Base-by-base conservation (phyloP, 1,140 invertebrate species). In the Neodiprion virginianus region DNA sequence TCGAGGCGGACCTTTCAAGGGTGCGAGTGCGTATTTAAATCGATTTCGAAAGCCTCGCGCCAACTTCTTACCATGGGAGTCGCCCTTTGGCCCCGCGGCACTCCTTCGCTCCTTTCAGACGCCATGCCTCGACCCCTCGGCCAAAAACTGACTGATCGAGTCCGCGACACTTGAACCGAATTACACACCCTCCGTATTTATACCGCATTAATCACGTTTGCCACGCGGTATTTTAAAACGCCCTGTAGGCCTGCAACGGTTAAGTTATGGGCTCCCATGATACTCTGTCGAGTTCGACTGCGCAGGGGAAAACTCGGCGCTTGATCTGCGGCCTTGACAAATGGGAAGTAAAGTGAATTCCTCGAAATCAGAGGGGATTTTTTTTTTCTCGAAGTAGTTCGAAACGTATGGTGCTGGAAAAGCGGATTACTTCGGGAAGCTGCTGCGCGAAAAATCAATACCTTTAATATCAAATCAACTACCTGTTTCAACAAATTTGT, bases 131-230 rank as follows among this genome's bases (percentile, higher is more conserved):
- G 53, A 61, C 53, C 53, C 53, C 53, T 61, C 11, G 8, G n/a
- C 53, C 53, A 61, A 17, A 17, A 61, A 17, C 53, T 61, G 53
- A 61, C 11, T 61, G 53, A 61, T 61, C 53, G 53, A 14, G 53
- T 61, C 11, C 11, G 53, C 53, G n/a, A 61, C 53, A 61, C 53
- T 61, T 61, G 53, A 61, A 61, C 53, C 53, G 53, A 61, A 61
- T 61, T 61, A 61, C 11, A 61, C 11, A 61, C 53, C 53, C 53
- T 61, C 53, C 8, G 53, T 61, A 61, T 61, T 61, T 61, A 61
- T 61, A 61, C 8, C 53, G 53, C 53, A 61, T 61, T 61, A 61
- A 61, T 61, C 53, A 61, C 53, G 3, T 61, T 61, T 61, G 53
- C 5, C 53, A 61, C 53, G 53, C n/a, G 53, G 53, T 61, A 61